A percentile compares a stretch with the other conserved stretches of the same genome.
These are phyloP conservation scores for Orchesella cincta DNA, from an alignment of 1,140 invertebrate species.

Conservation along the genomic window DNA sequence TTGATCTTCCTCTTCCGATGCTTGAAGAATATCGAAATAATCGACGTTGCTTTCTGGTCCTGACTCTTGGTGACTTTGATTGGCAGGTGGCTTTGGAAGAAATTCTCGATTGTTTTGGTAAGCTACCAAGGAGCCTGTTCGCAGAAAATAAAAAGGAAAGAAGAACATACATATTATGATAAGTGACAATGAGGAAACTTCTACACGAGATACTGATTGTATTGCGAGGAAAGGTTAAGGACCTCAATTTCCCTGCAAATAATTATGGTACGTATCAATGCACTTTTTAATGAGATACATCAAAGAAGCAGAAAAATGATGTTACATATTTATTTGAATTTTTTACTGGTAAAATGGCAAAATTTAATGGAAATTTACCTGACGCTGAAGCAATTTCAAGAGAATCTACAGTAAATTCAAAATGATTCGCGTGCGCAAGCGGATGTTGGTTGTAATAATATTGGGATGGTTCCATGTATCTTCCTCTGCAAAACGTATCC, in stretches of 20 bases:
- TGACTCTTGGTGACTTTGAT: constrained; percentile 8
- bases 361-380: constrained; percentile 25
- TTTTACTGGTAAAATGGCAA: too few species aligned
- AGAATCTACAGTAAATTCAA: constrained; percentile 31
- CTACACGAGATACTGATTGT: too few species aligned
- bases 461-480: constrained; percentile 12
- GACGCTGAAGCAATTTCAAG: constrained; percentile 33
- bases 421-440: constrained; percentile 38
- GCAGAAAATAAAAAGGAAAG: too few species aligned
- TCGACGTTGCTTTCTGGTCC: not conserved
- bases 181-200: not conserved
- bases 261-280: too few species aligned
- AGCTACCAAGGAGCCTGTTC: not conserved
- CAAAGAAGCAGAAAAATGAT: too few species aligned
- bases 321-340: too few species aligned
- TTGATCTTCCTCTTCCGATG: constrained; percentile 7
- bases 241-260: too few species aligned
- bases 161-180: not conserved
- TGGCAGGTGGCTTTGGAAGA: constrained; percentile 11
- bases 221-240: too few species aligned
- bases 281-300: too few species aligned
- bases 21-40: constrained; percentile 16
- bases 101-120: constrained; percentile 19
- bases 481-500: constrained; percentile 35
- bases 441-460: constrained; percentile 35